Evolutionary conservation across 2,888 invertebrate genomes (phyloP), one percentile per base, ranked within the genome.

Genomic region (Pseudanteris insignis): DNA sequence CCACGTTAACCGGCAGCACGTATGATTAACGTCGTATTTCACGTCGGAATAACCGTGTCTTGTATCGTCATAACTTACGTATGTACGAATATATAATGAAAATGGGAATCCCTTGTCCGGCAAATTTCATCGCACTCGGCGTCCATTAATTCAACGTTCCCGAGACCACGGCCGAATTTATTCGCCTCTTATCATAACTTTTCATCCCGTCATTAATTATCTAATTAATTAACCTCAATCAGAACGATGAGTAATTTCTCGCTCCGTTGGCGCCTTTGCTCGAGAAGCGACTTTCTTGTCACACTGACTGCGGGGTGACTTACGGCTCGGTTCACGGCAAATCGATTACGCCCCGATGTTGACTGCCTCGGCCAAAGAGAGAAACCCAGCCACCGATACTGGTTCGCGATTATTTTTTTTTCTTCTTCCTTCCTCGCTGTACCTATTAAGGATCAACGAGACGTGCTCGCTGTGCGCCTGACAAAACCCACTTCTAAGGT

Each of bases 171-270:
- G n/a, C n/a, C n/a, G n/a, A n/a, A n/a, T n/a, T n/a, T n/a, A n/a
- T n/a, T n/a, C n/a, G n/a, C n/a, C n/a, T n/a, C n/a, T n/a, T n/a
- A n/a, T n/a, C n/a, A n/a, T n/a, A n/a, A n/a, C n/a, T n/a, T n/a
- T n/a, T n/a, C n/a, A n/a, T n/a, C n/a, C n/a, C n/a, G n/a, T n/a
- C n/a, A n/a, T n/a, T n/a, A n/a, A n/a, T n/a, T n/a, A n/a, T n/a
- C n/a, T n/a, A n/a, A n/a, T 79, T 79, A 79, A 79, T 79, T 79
- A 79, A 79, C 78, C 78, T 78, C 79, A 79, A 79, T 79, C 79
- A 78, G 77, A 79, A 78, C 78, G 79, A 79, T 79, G 79, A 79
- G 79, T 79, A 79, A 79, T 79, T 79, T 79, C 79, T 75, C 79
- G 79, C 73, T 79, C 68, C 73, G 79, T 65, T 79, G 78, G 74